Percentiles rank a stretch among this genome's conserved stretches.
Evolutionary conservation across 2,888 invertebrate genomes (phyloP).

Genomic region (Hecatera dysodea): DNA sequence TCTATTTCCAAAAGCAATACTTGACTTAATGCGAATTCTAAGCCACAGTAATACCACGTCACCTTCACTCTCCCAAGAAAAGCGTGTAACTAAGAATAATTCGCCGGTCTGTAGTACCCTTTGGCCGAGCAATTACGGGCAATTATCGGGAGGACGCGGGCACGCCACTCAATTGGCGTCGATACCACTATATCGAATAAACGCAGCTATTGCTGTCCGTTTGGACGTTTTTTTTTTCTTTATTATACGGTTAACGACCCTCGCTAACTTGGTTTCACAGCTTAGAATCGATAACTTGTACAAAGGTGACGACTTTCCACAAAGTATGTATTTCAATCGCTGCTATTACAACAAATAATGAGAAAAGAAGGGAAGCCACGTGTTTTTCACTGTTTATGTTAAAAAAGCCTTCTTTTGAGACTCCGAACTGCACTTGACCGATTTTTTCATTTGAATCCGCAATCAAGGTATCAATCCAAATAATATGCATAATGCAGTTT

Average conservation of each 20-base stretch:
- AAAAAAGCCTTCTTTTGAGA: too few species aligned
- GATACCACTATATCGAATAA: conserved; percentile 73
- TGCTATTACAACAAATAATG: too few species aligned
- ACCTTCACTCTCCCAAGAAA: conserved; percentile 20
- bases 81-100: conserved; percentile 56
- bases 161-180: conserved; percentile 76
- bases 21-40: neutral
- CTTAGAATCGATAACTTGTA: neutral
- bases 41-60: neutral
- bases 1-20: neutral
- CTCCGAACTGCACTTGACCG: too few species aligned
- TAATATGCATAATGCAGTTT: too few species aligned
- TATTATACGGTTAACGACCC: conserved; percentile 46
- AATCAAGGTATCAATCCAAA: too few species aligned
- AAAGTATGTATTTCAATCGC: too few species aligned
- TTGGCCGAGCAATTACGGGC: conserved; percentile 74
- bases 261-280: neutral
- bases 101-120: conserved; percentile 59
- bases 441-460: too few species aligned
- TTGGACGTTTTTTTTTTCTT: conserved; percentile 24
- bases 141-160: conserved; percentile 75
- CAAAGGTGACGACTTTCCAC: too few species aligned
- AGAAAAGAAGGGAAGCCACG: too few species aligned
- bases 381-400: too few species aligned
- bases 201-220: conserved; percentile 59